phyloP scores from a whole-genome alignment of 2,888 invertebrate species.

The Gasteruption jaculator region DNA sequence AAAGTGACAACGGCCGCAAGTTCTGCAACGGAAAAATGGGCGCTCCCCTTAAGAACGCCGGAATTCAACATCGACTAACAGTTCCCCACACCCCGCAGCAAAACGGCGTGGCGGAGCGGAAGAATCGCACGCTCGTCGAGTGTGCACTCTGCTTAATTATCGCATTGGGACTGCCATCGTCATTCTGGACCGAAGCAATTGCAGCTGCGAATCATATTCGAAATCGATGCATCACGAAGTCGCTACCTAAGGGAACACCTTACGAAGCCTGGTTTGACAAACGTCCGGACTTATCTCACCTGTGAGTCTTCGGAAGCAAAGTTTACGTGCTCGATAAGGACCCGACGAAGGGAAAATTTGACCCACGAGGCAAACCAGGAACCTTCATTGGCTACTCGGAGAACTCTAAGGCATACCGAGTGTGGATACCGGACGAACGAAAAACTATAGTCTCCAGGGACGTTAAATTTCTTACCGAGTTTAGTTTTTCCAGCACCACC shows the following conservation, averaged over 20 bases:
- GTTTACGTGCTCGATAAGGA: slow-evolving; percentile 12
- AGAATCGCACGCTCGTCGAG: slow-evolving; percentile 32
- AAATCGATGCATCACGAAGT: slow-evolving; percentile 28
- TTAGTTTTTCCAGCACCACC: too few species aligned
- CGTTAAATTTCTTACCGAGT: slow-evolving; percentile 15
- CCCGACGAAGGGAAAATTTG: slow-evolving; percentile 19
- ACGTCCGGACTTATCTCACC: slow-evolving; percentile 21
- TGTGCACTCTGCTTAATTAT: slow-evolving; percentile 29
- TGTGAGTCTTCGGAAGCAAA: slow-evolving; percentile 29
- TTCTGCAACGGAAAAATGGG: slow-evolving; percentile 23
- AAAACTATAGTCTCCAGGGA: slow-evolving; percentile 17
- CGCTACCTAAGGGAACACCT: slow-evolving; percentile 17
- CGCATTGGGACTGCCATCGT: slow-evolving; percentile 21
- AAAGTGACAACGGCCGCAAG: slow-evolving; percentile 25
- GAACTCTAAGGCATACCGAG: slow-evolving; percentile 19
- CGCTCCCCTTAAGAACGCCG: slow-evolving; percentile 22
- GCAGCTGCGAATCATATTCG: slow-evolving; percentile 28
- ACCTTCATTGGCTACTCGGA: slow-evolving; percentile 20
- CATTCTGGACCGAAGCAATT: slow-evolving; percentile 36
- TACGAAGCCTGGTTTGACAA: slow-evolving; percentile 21
- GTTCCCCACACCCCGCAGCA: slow-evolving; percentile 31
- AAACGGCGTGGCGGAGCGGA: slow-evolving; percentile 34
- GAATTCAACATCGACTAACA: slow-evolving; percentile 25
- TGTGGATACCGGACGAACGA: slow-evolving; percentile 16
- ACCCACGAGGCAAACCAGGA: slow-evolving; percentile 16